Evolutionary conservation across 2,797 vertebrate species (phyloP), one percentile per base, ranked within the genome.

Genomic region (Phoxinus dragarum): DNA sequence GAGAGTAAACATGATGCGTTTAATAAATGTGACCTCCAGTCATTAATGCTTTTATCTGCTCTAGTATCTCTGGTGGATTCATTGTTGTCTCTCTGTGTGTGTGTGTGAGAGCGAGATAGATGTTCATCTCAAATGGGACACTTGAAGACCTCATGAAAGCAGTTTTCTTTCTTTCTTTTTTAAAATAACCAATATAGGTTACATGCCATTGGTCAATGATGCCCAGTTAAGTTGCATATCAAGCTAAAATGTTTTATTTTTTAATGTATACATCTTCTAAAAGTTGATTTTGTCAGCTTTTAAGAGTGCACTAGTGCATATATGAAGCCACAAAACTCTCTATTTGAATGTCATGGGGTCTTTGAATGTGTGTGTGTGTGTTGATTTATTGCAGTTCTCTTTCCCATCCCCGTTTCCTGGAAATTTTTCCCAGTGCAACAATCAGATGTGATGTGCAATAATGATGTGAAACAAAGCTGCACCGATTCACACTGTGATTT

Each of bases 401-500:
- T 91, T 92, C 90, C 72, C 56, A 6, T 73, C 38, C 56, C 47
- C 1, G 49, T 81, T 85, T 75, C 69, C 75, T 89, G 56, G 77
- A 81, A 73, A 76, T 84, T 27, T 23, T 14, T 7, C 36, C 66
- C 78, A 59, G 80, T 71, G 64, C 68, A 78, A 90, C 89, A 91
- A 92, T 93, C 90, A 86, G 86, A 93, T 91, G 89, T 78, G 90
- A 93, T 91, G 92, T 90, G 92, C 94, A 95, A 94, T 93, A 93
- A 94, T 88, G 89, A 92, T 84, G 88, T 84, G 77, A 90, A 82
- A 76, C 73, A 86, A 87, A 91, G 92, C 47, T 86, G 86, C 88
- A 89, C 94, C 93, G 93, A 93, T 92, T 90, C 91, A 90, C 94
- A 95, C 94, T 95, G 95, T 95, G 94, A 95, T 93, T 94, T 92